Evolutionary conservation across 2,888 invertebrate genomes (phyloP), one percentile per base, ranked within the genome.

Genomic region (Drosophila yooni): DNA sequence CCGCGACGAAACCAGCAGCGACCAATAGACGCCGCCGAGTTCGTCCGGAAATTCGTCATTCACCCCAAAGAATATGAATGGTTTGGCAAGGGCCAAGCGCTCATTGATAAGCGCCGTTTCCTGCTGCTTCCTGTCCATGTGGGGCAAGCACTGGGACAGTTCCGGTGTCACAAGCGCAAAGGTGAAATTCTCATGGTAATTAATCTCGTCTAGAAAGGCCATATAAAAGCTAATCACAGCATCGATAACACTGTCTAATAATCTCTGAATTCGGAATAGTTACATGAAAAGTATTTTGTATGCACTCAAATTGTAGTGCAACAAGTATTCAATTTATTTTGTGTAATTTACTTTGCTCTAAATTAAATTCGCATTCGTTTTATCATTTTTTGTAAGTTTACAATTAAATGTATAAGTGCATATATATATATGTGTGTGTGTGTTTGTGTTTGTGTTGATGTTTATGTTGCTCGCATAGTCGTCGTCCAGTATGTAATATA

Each of bases 21-120:
- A 97, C 98, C 98, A 98, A 92, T 98, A 98, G 0, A 96, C 95
- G 34, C 98, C 98, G 21, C 98, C 98, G 0, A 96, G 95, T 48
- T 94, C 94, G 68, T 96, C 53, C 15, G 3, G 15, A 8, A 18
- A 11, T 89, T 97, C 97, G 91, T 98, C 96, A 92, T 98, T 98
- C 54, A 98, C 93, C 1, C 98, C 96, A 92, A 98, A 96, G 91
- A 98, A 96, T 76, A 98, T 95, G 92, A 96, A 96, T 54, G 95
- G 94, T 90, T 96, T 96, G 54, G 93, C 93, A 59, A 94, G 93
- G 11, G 96, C 94, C 77, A 95, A 94, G 46, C 97, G 93, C 27
- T 97, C 96, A 70, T 95, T 95, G 59, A 71, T 38, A 1, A 98
- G 92, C 91, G 97, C 96, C 54, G 95, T 94, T 63, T 94, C 93